Evolutionary conservation across 1,140 invertebrate species (phyloP).

Genomic region (Neodiprion lecontei): DNA sequence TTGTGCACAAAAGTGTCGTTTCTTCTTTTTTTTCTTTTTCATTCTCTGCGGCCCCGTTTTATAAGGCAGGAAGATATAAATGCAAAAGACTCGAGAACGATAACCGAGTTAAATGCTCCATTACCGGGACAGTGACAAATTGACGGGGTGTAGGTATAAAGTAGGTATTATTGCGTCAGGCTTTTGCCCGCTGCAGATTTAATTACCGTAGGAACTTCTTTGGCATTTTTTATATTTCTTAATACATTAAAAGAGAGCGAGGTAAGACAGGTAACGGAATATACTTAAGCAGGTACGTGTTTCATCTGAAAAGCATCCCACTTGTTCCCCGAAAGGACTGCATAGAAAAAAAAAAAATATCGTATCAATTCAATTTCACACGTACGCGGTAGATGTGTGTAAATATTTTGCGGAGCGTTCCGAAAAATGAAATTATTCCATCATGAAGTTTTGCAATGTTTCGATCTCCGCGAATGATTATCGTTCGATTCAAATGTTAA

Average conservation of each 20-base stretch:
- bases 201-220: not conserved
- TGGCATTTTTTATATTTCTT: not conserved
- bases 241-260: not conserved
- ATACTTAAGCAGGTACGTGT: not conserved
- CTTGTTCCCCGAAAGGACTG: too few species aligned
- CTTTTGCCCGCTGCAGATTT: not conserved
- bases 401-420: too few species aligned
- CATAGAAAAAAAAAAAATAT: not conserved
- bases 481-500: too few species aligned
- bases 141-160: not conserved
- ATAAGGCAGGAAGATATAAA: too few species aligned
- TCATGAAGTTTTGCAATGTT: too few species aligned
- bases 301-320: not conserved
- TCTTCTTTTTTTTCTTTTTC: too few species aligned
- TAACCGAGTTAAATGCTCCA: slow-evolving; percentile 2
- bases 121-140: not conserved
- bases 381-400: too few species aligned
- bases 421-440: too few species aligned
- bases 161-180: not conserved
- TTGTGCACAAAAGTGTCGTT: too few species aligned
- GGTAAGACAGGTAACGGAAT: not conserved
- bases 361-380: not conserved
- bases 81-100: not conserved
- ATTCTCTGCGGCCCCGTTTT: too few species aligned
- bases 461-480: too few species aligned